A percentile compares a stretch with the other conserved stretches of the same genome.
Evolutionary conservation across 2,888 invertebrate species (phyloP).

Genomic region (Neoscelio sp.): DNA sequence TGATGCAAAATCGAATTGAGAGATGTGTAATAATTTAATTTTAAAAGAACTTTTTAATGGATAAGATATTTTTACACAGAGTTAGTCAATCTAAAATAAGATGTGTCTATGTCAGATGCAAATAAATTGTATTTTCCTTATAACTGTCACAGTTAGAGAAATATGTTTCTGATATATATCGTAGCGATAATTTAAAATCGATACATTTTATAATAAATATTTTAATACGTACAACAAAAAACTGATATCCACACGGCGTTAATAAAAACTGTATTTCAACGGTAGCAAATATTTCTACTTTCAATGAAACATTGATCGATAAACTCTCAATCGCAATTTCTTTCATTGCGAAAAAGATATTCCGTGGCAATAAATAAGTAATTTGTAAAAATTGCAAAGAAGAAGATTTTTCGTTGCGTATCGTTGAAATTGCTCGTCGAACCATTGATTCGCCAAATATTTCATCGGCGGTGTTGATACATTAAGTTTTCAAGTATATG

Average conservation of each 20-base stretch:
- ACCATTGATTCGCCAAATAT: not conserved
- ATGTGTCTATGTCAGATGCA: too few species aligned
- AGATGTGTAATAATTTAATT: too few species aligned
- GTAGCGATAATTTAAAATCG: not conserved
- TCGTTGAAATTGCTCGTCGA: conserved; percentile 3
- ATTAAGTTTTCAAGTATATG: not conserved
- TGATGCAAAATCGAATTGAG: too few species aligned
- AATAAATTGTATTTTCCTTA: too few species aligned
- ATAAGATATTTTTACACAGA: too few species aligned
- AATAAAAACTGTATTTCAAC: conserved; percentile 31
- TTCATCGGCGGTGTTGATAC: not conserved
- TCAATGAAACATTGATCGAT: conserved; percentile 48
- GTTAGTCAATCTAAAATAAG: too few species aligned
- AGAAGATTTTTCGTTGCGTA: not conserved
- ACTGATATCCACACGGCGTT: not conserved
- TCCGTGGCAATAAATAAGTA: conserved; percentile 14
- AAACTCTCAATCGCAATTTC: conserved; percentile 43
- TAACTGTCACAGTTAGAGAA: too few species aligned
- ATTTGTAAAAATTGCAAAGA: conserved; percentile 25
- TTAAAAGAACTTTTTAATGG: too few species aligned
- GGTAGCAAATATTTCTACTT: conserved; percentile 28
- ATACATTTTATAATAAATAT: not conserved
- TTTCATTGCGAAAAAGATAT: conserved; percentile 17
- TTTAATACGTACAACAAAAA: not conserved
- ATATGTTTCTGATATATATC: not conserved